phyloP scores from a whole-genome alignment of 2,797 vertebrate species.

The Lerista edwardsae region DNA sequence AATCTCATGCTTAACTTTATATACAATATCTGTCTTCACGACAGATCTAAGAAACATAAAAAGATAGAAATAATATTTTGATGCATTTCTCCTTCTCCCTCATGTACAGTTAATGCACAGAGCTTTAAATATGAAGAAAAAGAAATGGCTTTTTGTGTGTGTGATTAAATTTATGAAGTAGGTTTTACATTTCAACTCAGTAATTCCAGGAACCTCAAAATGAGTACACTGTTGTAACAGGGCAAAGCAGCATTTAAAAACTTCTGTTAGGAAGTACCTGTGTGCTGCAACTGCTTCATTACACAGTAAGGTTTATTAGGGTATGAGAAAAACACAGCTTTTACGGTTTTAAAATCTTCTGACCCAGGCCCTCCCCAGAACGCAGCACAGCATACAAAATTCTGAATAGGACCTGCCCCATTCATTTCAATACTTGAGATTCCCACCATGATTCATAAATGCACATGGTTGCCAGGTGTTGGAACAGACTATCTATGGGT shows the following conservation, averaged over 20 bases:
- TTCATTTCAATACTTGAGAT: conserved; percentile 24
- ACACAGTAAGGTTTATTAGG: conserved; percentile 55
- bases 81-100: conserved; percentile 10
- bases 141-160: background rate
- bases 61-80: conserved; percentile 21
- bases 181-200: conserved; percentile 25
- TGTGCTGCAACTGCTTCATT: conserved; percentile 39
- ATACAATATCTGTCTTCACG: background rate
- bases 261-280: conserved; percentile 32
- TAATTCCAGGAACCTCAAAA: conserved; percentile 4
- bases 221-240: conserved; percentile 16
- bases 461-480: background rate
- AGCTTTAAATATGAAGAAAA: conserved; percentile 58
- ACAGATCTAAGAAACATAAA: conserved; percentile 14
- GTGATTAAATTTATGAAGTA: conserved; percentile 17
- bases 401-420: background rate
- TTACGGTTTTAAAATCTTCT: conserved; percentile 36
- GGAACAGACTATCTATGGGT: background rate
- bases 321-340: conserved; percentile 48
- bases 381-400: no score
- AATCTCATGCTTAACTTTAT: background rate
- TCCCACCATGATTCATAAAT: background rate
- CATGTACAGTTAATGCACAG: conserved; percentile 17
- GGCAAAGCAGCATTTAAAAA: conserved; percentile 34
- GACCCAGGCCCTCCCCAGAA: background rate